Conservation (phyloP, 2,888 invertebrate species). For the Seladonia tumulorum region DNA sequence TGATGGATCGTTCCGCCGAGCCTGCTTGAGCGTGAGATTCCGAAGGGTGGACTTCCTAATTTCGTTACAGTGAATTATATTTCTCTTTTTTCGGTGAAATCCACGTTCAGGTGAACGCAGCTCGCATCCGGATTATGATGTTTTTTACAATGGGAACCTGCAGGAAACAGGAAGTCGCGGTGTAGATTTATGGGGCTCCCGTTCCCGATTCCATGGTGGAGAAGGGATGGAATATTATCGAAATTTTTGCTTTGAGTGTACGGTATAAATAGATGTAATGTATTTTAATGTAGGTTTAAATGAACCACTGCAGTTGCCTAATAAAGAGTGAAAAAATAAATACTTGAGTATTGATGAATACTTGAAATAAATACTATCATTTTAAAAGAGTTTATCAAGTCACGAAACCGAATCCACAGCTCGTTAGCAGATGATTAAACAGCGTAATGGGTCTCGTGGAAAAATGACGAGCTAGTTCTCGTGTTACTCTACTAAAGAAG, state of each 20-base stretch:
- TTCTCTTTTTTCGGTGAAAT: neutral
- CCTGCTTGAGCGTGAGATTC: conserved; percentile 49
- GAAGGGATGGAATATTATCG: conserved; percentile 24
- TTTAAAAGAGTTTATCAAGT: neutral
- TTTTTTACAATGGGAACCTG: conserved; percentile 59
- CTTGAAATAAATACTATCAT: no score
- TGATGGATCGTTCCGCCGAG: conserved; percentile 41
- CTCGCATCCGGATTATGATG: conserved; percentile 40
- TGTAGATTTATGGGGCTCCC: conserved; percentile 40
- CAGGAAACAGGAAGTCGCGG: conserved; percentile 61
- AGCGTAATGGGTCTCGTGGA: conserved; percentile 43
- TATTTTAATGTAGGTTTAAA: neutral
- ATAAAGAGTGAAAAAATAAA: neutral
- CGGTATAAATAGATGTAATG: neutral
- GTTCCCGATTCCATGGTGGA: conserved; percentile 37
- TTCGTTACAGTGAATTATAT: conserved; percentile 35
- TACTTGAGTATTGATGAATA: no score
- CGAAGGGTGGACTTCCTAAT: conserved; percentile 56
- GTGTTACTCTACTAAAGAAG: conserved; percentile 56
- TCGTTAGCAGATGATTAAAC: conserved; percentile 66
- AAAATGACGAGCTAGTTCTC: conserved; percentile 55
- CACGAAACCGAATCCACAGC: conserved; percentile 59
- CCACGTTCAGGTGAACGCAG: conserved; percentile 14
- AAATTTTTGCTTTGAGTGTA: no score
- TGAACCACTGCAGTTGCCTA: neutral